Evolutionary conservation across 2,888 invertebrate species (phyloP).

Genomic region (Iselma pallidipennis): DNA sequence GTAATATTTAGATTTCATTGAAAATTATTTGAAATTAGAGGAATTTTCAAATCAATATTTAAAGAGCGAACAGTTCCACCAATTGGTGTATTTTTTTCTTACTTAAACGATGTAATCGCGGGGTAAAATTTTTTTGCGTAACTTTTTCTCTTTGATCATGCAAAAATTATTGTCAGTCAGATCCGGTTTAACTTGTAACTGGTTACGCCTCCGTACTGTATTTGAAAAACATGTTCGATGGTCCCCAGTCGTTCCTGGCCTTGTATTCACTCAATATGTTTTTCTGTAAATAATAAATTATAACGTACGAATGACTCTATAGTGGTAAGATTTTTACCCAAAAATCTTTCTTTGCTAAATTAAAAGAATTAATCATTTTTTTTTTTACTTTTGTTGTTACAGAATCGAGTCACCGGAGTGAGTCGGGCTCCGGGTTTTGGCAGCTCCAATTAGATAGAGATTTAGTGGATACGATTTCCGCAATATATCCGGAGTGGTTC

Average conservation of each 20-base stretch:
- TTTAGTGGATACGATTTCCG: constrained; percentile 88
- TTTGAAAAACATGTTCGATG: constrained; percentile 29
- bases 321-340: background rate
- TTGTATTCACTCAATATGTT: constrained; percentile 27
- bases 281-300: background rate
- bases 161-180: constrained; percentile 31
- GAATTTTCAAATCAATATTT: no score
- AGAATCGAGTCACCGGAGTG: constrained; percentile 68
- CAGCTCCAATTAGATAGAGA: constrained; percentile 91
- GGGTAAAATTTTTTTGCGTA: background rate
- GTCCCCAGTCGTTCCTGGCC: constrained; percentile 32
- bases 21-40: background rate
- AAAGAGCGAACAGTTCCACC: no score
- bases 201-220: constrained; percentile 42
- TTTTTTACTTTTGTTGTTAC: constrained; percentile 48
- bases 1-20: background rate
- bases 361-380: background rate
- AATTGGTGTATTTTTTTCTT: no score
- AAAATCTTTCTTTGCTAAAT: background rate
- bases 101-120: background rate
- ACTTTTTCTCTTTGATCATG: constrained; percentile 2
- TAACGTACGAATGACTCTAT: background rate
- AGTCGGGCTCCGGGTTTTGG: constrained; percentile 81
- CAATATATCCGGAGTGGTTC: constrained; percentile 94
- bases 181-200: constrained; percentile 41